Evolutionary conservation across 2,888 invertebrate genomes (phyloP), one percentile per base, ranked within the genome.

Genomic region (Heliconius ethilla): DNA sequence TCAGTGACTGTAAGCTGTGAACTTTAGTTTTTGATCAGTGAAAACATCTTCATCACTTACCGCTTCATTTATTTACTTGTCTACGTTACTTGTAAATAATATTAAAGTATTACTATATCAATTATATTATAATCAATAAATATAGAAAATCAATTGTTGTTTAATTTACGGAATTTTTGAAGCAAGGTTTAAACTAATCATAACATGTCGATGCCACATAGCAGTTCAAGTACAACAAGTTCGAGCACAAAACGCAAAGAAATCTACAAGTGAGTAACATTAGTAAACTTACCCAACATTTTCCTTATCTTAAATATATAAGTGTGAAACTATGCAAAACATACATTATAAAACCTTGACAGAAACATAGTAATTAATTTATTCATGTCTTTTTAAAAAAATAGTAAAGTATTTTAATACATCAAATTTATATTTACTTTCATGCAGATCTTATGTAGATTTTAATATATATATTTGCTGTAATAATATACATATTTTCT

Each of bases 211-310:
- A 94, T 94, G 92, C 93, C 94, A 88, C 94, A 94, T 87, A 94
- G 94, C 82, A 94, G 94, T 81, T 93, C 94, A 2, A 93, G 93
- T 79, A 92, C 93, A 0, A 91, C 94, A 0, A 93, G 94, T 83
- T 93, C 94, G 22, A 92, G 92, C 84, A 94, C 94, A 15, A 94
- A 94, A 88, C 91, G 94, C 81, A 94, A 94, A 86, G 94, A 94
- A 87, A 95, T 95, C 84, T 95, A 95, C 87, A 95, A 95, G 94
- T 95, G 85, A 90, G 92, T 78, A 29, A 18, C 73, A 70, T 62
- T 70, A 37, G 25, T 66, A 76, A 63, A 63, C 0, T 27, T 70
- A 75, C 1, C 73, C 29, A 59, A 55, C 6, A 63, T 29, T 55
- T 22, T 59, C 3, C 59, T 55, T 59, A 33, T 22, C 18, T 59